Base-by-base conservation (phyloP, 2,888 invertebrate species). In the Himalopsyche japonica region DNA sequence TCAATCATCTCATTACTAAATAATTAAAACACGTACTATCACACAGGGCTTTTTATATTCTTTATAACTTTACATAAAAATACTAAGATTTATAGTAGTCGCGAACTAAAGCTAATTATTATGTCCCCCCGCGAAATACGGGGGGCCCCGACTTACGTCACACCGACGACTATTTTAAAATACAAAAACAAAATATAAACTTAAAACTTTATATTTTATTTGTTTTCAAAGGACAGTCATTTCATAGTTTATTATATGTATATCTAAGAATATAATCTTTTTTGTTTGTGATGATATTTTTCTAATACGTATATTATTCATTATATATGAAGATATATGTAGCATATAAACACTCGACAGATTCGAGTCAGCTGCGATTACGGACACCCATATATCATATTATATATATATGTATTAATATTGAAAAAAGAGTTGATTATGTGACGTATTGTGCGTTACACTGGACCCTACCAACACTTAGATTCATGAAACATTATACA, bases 391-490 rank as follows among this genome's bases (percentile, higher is more conserved):
- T 70, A 70, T 70, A 70, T 70, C n/a, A n/a, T n/a, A n/a, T n/a
- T n/a, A n/a, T n/a, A 30, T 70, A 70, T 70, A 70, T 70, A 27
- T 70, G 24, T 27, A 70, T 70, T 70, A 70, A 70, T 70, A 70
- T 70, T 70, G 70, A 70, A 70, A 70, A 70, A 70, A 70, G 49
- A 47, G 57, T 84, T 85, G 85, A 85, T 85, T 80, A 85, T 85
- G 85, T 85, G 85, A 82, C 77, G 80, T 91, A 92, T 92, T 92
- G 92, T 92, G 92, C 92, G 92, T 91, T 70, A 92, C 92, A 92
- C 92, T 92, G 92, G 92, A 92, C 92, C 92, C 92, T 92, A 92
- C 91, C 89, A 91, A 92, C 92, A 92, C 91, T 92, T 90, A 92
- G 91, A 92, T 91, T 92, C 89, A 79, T 82, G 77, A 70, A 82